Evolutionary conservation across 1,140 invertebrate species (phyloP).

Genomic region (Lanistes nyassanus): DNA sequence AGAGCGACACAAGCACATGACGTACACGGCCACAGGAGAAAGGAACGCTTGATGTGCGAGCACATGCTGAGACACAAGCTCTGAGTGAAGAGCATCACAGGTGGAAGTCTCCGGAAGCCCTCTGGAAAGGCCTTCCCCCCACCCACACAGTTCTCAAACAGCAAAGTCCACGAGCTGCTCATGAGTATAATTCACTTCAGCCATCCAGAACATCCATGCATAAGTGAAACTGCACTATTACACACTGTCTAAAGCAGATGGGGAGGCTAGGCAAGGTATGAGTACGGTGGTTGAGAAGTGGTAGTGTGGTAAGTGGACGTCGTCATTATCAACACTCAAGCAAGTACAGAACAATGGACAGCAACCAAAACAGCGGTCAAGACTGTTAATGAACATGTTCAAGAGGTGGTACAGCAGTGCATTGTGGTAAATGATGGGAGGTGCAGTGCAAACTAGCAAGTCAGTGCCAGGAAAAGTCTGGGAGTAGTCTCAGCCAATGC

Average conservation of each 20-base stretch:
- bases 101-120: neutral
- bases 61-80: neutral
- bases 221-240: too few species aligned
- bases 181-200: too few species aligned
- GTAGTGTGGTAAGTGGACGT: too few species aligned
- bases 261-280: too few species aligned
- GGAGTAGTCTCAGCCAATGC: neutral
- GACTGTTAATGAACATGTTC: neutral
- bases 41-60: neutral
- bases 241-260: too few species aligned
- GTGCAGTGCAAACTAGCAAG: slow-evolving; percentile 15
- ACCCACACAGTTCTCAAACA: too few species aligned
- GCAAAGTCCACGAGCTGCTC: too few species aligned
- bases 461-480: neutral
- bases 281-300: neutral
- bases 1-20: neutral
- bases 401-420: slow-evolving; percentile 21
- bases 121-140: neutral
- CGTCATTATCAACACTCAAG: neutral
- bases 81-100: neutral
- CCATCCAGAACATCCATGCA: too few species aligned
- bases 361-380: slow-evolving; percentile 1
- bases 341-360: slow-evolving; percentile 15
- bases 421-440: slow-evolving; percentile 9
- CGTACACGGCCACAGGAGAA: neutral